phyloP scores from a whole-genome alignment of 2,113 vertebrate species.

The Eptesicus fuscus region DNA sequence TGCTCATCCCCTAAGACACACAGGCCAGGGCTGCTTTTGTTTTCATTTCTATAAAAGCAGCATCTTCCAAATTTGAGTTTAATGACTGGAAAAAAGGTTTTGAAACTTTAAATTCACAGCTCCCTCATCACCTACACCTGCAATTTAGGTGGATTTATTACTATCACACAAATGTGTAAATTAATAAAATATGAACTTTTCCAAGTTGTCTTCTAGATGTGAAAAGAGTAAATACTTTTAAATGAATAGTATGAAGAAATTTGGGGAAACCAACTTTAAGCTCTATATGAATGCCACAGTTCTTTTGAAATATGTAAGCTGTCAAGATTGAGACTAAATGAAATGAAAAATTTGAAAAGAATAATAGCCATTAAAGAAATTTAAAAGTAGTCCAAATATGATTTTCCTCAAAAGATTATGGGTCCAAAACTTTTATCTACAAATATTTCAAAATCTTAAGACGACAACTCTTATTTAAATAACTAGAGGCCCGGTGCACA shows the following conservation, averaged over 20 bases:
- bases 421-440: background rate
- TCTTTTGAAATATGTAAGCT: conserved; percentile 11
- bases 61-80: background rate
- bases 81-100: background rate
- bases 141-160: background rate
- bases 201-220: background rate
- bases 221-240: background rate
- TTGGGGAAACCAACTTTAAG: background rate
- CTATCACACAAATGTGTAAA: background rate
- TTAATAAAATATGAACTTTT: background rate
- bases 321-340: background rate
- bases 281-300: background rate
- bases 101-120: background rate
- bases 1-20: too few relatives aligned
- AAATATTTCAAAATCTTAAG: background rate
- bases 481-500: too few relatives aligned
- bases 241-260: background rate
- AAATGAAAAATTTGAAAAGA: background rate
- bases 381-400: background rate
- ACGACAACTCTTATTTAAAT: background rate
- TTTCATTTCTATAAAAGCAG: background rate
- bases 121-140: background rate
- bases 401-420: background rate
- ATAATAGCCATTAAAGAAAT: background rate
- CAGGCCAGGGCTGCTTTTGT: background rate